Evolutionary conservation across 1,140 invertebrate species (phyloP).

Genomic region (Rhagoletis pomonella): DNA sequence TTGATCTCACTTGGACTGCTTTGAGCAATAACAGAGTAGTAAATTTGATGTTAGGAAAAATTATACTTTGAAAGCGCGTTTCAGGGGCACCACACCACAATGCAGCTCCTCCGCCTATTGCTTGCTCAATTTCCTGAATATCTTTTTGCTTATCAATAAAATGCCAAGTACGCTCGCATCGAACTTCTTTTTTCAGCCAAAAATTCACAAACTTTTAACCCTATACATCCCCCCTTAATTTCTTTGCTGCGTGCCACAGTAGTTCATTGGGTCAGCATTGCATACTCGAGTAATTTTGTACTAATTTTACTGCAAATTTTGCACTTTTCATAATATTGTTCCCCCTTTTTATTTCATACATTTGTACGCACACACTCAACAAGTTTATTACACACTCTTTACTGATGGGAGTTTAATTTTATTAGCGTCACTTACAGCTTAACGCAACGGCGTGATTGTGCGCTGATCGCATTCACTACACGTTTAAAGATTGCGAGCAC

Average conservation of each 20-base stretch:
- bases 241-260: background rate
- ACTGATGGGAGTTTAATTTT: constrained; percentile 39
- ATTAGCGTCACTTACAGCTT: constrained; percentile 44
- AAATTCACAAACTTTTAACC: no score
- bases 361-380: background rate
- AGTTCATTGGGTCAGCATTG: constrained; percentile 31
- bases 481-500: background rate
- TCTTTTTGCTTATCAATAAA: no score
- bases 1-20: no score
- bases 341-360: background rate
- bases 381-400: constrained; percentile 38
- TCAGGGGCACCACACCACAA: no score
- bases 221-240: background rate
- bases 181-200: no score
- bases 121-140: no score
- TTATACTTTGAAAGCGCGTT: no score
- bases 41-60: no score
- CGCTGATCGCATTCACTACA: background rate
- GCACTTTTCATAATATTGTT: no score
- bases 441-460: background rate
- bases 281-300: background rate
- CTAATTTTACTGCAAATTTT: background rate
- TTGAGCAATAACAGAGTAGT: no score
- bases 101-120: no score
- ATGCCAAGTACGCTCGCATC: no score